Base-by-base conservation (phyloP, 2,888 invertebrate genomes). In the Coleophora flavipennella region DNA sequence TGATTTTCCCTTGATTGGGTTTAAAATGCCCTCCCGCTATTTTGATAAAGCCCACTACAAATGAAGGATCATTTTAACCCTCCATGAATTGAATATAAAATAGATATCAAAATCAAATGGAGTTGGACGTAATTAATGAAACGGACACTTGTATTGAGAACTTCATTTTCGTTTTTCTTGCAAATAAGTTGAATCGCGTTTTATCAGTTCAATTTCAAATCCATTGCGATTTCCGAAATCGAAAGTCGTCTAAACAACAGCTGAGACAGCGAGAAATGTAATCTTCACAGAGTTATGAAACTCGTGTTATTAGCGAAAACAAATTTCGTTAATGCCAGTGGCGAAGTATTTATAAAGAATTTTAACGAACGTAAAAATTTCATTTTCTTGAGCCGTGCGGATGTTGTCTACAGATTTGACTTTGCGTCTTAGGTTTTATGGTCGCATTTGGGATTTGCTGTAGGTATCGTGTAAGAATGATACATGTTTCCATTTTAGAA, bases 1-100 rank as follows among this genome's bases (percentile, higher is more conserved):
- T 81, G 81, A 81, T 80, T 84, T 80, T 77, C 73, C 70, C 57
- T 77, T 79, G 78, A 81, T 83, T 80, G 76, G 72, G 79, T 80
- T 81, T 79, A 80, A 80, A 83, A 77, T 77, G 69, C 69, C 71
- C 71, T 67, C 65, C 66, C 56, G 67, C 67, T 70, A 69, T 79
- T 73, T 74, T 72, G 67, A 67, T 75, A 76, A 68, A 69, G 67
- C 70, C 62, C 53, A 60, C 60, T 62, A 69, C 70, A 70, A 75
- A 72, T 67, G 60, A 57, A 52, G 62, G 64, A 60, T 60, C 53
- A 49, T 50, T 60, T 46, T 46, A 62, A 62, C 64, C 73, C 67
- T 55, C 58, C 60, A 58, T 67, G 63, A 58, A 64, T 63, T 67
- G 63, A 58, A 64, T 63, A 56, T 49, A 50, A 20, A 20, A 20